phyloP scores from a whole-genome alignment of 2,888 invertebrate species.

The Pseudococcus longispinus region DNA sequence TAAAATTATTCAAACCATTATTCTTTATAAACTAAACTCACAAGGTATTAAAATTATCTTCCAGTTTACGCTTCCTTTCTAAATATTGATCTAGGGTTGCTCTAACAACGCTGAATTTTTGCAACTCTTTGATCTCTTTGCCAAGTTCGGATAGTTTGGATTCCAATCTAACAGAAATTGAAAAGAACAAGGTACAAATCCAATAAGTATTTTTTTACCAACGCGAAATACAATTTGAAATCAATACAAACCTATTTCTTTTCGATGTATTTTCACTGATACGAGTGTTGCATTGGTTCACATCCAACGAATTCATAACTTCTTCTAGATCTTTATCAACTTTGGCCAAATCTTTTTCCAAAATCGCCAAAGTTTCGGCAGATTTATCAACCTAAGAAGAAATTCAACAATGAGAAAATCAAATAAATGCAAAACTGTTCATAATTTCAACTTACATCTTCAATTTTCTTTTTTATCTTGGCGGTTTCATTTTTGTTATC shows the following conservation, averaged over 20 bases:
- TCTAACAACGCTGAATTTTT: slow-evolving; percentile 69
- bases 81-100: slow-evolving; percentile 71
- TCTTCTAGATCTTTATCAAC: slow-evolving; percentile 66
- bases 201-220: too few species aligned
- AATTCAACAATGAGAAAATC: not conserved
- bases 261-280: slow-evolving; percentile 69
- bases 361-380: slow-evolving; percentile 64
- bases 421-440: not conserved
- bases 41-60: slow-evolving; percentile 68
- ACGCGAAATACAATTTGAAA: too few species aligned
- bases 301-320: slow-evolving; percentile 64
- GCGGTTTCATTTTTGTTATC: slow-evolving; percentile 68
- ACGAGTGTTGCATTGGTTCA: slow-evolving; percentile 68
- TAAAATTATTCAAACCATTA: not conserved
- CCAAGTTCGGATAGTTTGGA: slow-evolving; percentile 69
- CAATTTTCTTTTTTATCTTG: slow-evolving; percentile 69
- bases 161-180: slow-evolving; percentile 64
- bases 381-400: slow-evolving; percentile 63
- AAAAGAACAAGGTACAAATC: not conserved
- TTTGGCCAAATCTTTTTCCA: slow-evolving; percentile 66
- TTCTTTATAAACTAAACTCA: slow-evolving; percentile 17
- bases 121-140: slow-evolving; percentile 68
- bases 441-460: slow-evolving; percentile 66
- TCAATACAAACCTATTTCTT: slow-evolving; percentile 64
- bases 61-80: slow-evolving; percentile 62